Evolutionary conservation across 2,113 vertebrate species (phyloP).

Genomic region (Nettapus auritus): DNA sequence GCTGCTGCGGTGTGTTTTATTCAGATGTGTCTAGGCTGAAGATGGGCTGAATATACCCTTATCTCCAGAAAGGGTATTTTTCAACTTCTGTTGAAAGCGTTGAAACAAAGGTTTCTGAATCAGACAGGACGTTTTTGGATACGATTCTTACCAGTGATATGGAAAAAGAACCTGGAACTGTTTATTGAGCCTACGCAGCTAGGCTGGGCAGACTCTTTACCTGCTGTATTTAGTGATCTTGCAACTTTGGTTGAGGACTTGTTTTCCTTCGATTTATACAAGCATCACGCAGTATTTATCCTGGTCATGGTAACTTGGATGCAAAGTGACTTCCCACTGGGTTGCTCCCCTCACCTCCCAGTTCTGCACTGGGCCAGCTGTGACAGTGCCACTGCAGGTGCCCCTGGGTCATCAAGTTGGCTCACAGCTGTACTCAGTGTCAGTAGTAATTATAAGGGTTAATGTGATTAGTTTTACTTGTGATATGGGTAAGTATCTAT

Average conservation of each 20-base stretch:
- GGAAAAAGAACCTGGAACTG: neutral
- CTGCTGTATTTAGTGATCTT: neutral
- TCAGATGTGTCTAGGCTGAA: neutral
- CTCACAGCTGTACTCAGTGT: constrained; percentile 38
- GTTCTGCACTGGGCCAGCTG: neutral
- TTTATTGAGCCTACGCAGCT: neutral
- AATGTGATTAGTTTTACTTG: constrained; percentile 50
- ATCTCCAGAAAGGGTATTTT: neutral
- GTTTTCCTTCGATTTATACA: neutral
- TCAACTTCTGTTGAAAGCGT: neutral
- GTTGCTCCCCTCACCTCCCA: neutral
- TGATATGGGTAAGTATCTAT: neutral
- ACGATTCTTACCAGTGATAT: neutral
- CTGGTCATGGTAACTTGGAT: neutral
- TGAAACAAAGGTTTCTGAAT: neutral
- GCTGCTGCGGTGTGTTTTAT: neutral
- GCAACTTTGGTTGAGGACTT: neutral
- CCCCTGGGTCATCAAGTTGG: constrained; percentile 54
- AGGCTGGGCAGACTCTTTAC: neutral
- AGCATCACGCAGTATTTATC: neutral
- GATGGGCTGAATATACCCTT: neutral
- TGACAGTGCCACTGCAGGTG: neutral
- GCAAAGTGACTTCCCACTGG: neutral
- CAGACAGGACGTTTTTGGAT: neutral
- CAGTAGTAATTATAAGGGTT: constrained; percentile 53